Conservation (phyloP, 37 sponge, comb jelly and placozoan genomes). For the Axinella damicornis region DNA sequence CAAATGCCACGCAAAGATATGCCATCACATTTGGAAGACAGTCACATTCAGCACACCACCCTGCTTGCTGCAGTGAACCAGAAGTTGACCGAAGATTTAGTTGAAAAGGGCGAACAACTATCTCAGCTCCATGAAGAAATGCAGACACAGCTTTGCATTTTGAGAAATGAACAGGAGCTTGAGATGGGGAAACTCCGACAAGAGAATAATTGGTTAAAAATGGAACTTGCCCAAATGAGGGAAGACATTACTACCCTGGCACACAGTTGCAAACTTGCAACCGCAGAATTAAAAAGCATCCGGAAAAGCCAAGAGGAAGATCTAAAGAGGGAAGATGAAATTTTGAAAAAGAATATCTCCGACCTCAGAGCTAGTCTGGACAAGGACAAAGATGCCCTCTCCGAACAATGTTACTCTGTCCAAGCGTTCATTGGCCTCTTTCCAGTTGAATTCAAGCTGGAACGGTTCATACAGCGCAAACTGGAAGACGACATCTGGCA, state of each 20-base stretch:
- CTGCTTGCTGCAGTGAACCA: slow-evolving; percentile 31
- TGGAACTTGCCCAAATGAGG: slow-evolving; percentile 2
- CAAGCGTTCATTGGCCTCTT: slow-evolving; percentile 30
- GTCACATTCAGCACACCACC: slow-evolving; percentile 12
- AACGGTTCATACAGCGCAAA: neutral
- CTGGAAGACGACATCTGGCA: slow-evolving; percentile 17
- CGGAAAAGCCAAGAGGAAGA: neutral
- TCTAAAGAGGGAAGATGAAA: neutral
- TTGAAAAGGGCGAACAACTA: slow-evolving; percentile 5
- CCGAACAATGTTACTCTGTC: slow-evolving; percentile 39
- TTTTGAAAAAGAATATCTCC: neutral
- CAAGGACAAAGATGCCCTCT: neutral
- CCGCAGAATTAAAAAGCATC: neutral
- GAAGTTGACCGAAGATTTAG: slow-evolving; percentile 8
- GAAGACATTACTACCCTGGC: neutral
- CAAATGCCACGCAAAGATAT: slow-evolving; percentile 17
- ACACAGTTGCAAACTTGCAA: neutral
- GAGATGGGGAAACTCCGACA: slow-evolving; percentile 6
- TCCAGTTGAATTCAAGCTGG: slow-evolving; percentile 45
- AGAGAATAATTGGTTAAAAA: slow-evolving; percentile 14
- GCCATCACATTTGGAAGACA: slow-evolving; percentile 15
- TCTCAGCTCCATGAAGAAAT: neutral
- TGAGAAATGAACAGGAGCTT: neutral
- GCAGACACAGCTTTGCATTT: neutral
- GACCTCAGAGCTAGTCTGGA: neutral